A percentile compares a stretch with the other conserved stretches of the same genome.
Evolutionary conservation across 2,888 invertebrate genomes (phyloP).

Genomic region (Drosophila anceps): DNA sequence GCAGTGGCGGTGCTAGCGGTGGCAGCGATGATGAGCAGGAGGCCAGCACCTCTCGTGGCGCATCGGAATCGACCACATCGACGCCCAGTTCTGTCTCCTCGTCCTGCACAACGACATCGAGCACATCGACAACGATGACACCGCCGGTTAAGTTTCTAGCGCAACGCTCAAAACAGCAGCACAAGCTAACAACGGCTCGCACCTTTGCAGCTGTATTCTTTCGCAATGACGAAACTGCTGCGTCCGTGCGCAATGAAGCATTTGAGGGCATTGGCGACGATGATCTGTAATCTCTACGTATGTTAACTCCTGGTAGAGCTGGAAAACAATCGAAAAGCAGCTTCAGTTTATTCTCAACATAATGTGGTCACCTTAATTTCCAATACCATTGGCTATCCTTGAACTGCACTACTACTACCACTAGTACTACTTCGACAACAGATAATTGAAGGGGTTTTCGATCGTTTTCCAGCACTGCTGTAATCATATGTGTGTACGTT

Average conservation of each 20-base stretch:
- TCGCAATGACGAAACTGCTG: conserved; percentile 86
- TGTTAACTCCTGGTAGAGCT: conserved; percentile 31
- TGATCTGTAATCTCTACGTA: conserved; percentile 88
- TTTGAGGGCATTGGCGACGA: conserved; percentile 98
- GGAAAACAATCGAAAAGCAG: conserved; percentile 30
- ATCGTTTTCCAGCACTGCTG: conserved; percentile 37
- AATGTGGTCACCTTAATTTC: neutral
- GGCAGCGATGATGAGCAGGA: conserved; percentile 69
- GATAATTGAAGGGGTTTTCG: conserved; percentile 5
- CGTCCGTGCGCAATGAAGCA: conserved; percentile 94
- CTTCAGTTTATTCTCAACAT: conserved; percentile 4
- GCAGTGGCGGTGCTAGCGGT: conserved; percentile 13
- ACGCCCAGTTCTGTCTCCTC: conserved; percentile 65
- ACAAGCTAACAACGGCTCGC: conserved; percentile 87
- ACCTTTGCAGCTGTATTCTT: conserved; percentile 88
- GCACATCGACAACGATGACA: conserved; percentile 54
- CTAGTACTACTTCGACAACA: neutral
- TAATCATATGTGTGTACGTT: conserved; percentile 21
- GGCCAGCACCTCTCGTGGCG: conserved; percentile 58
- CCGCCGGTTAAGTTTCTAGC: conserved; percentile 87
- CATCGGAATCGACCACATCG: conserved; percentile 68
- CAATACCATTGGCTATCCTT: conserved; percentile 2
- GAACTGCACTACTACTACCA: neutral
- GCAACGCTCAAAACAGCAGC: conserved; percentile 87
- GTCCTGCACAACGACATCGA: conserved; percentile 56